Evolutionary conservation across 2,113 vertebrate genomes (phyloP).

Genomic region (Poeciliopsis occidentalis): DNA sequence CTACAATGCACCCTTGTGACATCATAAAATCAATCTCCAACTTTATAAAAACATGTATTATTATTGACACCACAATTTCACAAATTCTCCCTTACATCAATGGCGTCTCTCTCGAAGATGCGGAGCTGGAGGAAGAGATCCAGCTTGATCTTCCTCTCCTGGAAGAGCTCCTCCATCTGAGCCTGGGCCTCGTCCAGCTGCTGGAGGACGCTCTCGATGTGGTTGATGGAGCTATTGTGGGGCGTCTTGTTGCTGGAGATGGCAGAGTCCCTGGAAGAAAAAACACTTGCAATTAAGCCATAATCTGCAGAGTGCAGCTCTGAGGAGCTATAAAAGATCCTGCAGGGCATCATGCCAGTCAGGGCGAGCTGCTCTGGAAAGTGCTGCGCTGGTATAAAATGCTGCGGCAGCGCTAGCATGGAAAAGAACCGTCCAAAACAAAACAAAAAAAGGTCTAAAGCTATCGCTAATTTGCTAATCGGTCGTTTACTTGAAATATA

Average conservation of each 20-base stretch:
- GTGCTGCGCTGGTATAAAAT: background rate
- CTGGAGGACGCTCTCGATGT: slow-evolving; percentile 97
- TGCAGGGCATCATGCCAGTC: slow-evolving; percentile 3
- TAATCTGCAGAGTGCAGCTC: slow-evolving; percentile 7
- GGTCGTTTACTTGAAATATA: background rate
- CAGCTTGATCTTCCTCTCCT: slow-evolving; percentile 98
- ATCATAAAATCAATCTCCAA: background rate
- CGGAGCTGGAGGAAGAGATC: slow-evolving; percentile 97
- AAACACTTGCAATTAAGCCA: slow-evolving; percentile 28
- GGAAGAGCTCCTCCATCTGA: slow-evolving; percentile 99
- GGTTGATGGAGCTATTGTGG: slow-evolving; percentile 98
- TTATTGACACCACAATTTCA: no score
- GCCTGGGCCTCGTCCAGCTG: slow-evolving; percentile 98
- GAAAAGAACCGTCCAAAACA: background rate
- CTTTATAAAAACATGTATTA: no score
- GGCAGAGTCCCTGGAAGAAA: slow-evolving; percentile 88
- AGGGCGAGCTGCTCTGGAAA: slow-evolving; percentile 6
- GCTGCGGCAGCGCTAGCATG: background rate
- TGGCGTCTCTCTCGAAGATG: slow-evolving; percentile 96
- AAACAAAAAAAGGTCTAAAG: background rate
- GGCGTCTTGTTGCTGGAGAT: slow-evolving; percentile 99
- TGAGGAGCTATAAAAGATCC: slow-evolving; percentile 3
- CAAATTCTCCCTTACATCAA: slow-evolving; percentile 85
- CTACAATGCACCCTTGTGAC: background rate
- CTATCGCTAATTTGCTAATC: no score